Evolutionary conservation across 1,140 invertebrate genomes (phyloP).

Genomic region (Phortica variegata): DNA sequence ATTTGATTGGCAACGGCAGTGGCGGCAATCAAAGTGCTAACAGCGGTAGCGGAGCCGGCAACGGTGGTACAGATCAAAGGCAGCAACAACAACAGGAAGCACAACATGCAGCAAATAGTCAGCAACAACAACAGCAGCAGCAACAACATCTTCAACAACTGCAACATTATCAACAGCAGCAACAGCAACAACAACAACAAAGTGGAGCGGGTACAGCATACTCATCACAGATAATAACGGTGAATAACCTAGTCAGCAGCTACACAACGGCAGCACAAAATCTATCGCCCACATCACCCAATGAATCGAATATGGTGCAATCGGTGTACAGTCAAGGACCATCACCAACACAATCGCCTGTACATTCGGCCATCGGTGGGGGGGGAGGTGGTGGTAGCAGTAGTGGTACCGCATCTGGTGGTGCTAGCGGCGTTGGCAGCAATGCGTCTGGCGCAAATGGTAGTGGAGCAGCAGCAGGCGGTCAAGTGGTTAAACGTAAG

Average conservation of each 20-base stretch:
- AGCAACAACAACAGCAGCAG: slow-evolving; percentile 34
- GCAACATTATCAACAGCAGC: slow-evolving; percentile 34
- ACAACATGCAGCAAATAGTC: slow-evolving; percentile 19
- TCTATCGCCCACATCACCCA: slow-evolving; percentile 53
- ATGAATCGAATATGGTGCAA: slow-evolving; percentile 55
- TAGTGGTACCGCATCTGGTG: slow-evolving; percentile 21
- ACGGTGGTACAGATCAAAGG: slow-evolving; percentile 7
- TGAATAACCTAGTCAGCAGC: slow-evolving; percentile 50
- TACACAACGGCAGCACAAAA: slow-evolving; percentile 53
- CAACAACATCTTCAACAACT: slow-evolving; percentile 40
- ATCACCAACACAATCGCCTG: slow-evolving; percentile 53
- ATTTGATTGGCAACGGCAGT: slow-evolving; percentile 57
- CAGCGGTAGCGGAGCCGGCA: slow-evolving; percentile 33
- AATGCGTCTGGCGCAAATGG: slow-evolving; percentile 11
- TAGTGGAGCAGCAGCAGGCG: slow-evolving; percentile 45
- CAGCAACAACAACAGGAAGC: slow-evolving; percentile 19
- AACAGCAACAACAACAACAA: slow-evolving; percentile 35
- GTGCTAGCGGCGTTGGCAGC: slow-evolving; percentile 13
- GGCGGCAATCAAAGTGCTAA: slow-evolving; percentile 58
- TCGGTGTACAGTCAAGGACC: slow-evolving; percentile 56
- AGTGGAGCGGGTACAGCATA: slow-evolving; percentile 39
- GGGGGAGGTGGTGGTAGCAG: slow-evolving; percentile 5
- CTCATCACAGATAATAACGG: slow-evolving; percentile 55
- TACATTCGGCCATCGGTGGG: slow-evolving; percentile 32
- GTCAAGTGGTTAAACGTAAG: slow-evolving; percentile 62